Evolutionary conservation across 2,113 vertebrate species (phyloP), one percentile per base, ranked within the genome.

Genomic region (Sebastes schlegelii): DNA sequence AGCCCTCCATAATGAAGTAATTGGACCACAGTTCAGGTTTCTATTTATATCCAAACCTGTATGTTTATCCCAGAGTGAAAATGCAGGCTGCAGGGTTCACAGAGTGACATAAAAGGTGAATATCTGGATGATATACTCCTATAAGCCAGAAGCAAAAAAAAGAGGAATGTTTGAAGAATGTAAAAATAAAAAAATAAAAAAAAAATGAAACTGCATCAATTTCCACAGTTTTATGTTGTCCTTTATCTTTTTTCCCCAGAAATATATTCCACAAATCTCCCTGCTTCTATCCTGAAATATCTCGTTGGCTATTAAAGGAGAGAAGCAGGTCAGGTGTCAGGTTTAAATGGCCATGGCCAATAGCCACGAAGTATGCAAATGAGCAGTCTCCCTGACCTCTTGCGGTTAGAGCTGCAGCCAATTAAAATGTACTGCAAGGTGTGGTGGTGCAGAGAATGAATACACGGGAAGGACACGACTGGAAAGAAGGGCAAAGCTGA

Each of bases 1-100:
- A 91, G 80, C 73, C 86, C 67, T 60, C 58, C 69, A 86, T 81
- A 81, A 84, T 75, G 21, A 86, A 34, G 57, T 74, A 58, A 67
- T 17, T 81, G 48, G 60, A 66, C 74, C 67, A 86, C 52, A 82
- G 69, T 55, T 69, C 45, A 72, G 23, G 68, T 49, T 86, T 68
- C 71, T 92, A 72, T 87, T 89, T 83, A 79, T 5, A 87, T 61
- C 58, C 26, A 26, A 3, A 68, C 74, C 8, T 77, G 23, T 58
- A 52, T 51, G 13, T 60, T 72, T 72, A 34, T 9, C 69, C 17
- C 12, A 10, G 48, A n/a, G 40, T 65, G 26, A 23, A 66, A 43
- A 11, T 42, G 21, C 54, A 42, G 49, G 48, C 17, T 62, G 46
- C 11, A 14, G 58, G 17, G 77, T 77, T 23, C 67, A 40, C 45